Base-by-base conservation (phyloP, 1,140 invertebrate species). In the Drosophila insularis region DNA sequence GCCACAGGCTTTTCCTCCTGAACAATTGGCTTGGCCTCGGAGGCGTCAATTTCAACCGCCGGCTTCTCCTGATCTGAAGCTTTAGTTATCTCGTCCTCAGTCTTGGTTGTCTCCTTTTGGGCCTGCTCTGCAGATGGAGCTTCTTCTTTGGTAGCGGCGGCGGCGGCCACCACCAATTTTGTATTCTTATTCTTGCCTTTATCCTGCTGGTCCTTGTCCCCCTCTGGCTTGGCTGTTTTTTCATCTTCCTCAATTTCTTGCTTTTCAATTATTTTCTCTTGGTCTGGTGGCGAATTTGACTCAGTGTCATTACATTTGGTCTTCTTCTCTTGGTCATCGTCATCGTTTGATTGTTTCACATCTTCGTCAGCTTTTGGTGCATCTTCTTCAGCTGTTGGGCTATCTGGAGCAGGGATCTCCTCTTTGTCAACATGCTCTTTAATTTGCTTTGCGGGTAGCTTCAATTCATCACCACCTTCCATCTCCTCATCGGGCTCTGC, bases 401-500 rank as follows among this genome's bases (percentile, higher is more conserved):
- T 58, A 17, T 40, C 23, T 27, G 66, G 35, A 11, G 50, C 46
- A 27, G 37, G 32, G 11, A 19, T 27, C n/a, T 46, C 63, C 14
- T 65, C 63, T 10, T 46, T 23, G n/a, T 61, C 23, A 10, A 39
- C 59, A 35, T 32, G 23, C 10, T 37, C 54, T 14, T 60, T 14
- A 27, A 60, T 31, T 46, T 90, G 37, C 61, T 90, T 76, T 19
- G 5, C 8, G n/a, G 43, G 1, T 50, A 7, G 56, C 37, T 54
- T 46, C 50, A 70, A 14, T 67, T 86, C 0, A 92, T 73, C 3
- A 92, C 68, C 64, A 0, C 27, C 27, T 27, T 81, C 71, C 1
- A 74, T 46, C 21, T 82, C 81, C 10, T 90, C 81, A 37, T 90
- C 81, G 21, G 69, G 80, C 58, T 90, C 89, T 31, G 80, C 78